These are phyloP conservation scores for Eonycteris spelaea DNA, from an alignment of 2,113 vertebrate species.

Conservation along the genomic window DNA sequence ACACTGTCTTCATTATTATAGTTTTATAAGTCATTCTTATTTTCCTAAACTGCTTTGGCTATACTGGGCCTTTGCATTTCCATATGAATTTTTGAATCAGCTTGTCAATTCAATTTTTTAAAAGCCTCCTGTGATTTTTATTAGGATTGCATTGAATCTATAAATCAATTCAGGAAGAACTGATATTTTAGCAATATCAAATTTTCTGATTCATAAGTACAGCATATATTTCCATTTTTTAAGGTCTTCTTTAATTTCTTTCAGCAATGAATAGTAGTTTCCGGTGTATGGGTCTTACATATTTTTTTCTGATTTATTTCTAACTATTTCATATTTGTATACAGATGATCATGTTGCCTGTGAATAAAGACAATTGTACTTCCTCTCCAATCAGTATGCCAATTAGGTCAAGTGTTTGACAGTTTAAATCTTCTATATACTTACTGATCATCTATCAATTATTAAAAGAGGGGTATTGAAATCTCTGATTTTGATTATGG, in stretches of 20 bases:
- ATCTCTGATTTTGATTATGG: not conserved
- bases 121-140: not conserved
- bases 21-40: not conserved
- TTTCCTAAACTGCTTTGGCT: not conserved
- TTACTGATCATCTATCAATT: not conserved
- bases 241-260: not conserved
- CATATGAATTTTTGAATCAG: not conserved
- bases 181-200: not conserved
- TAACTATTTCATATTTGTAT: not conserved
- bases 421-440: not conserved
- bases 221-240: not conserved
- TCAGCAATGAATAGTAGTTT: not conserved
- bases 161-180: not conserved
- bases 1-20: not conserved
- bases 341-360: not conserved
- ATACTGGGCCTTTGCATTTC: not conserved
- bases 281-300: not conserved
- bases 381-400: not conserved
- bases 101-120: not conserved
- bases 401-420: not conserved
- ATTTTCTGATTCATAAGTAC: not conserved
- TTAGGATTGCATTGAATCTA: not conserved
- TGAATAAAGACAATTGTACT: not conserved
- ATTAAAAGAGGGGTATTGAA: not conserved
- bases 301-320: not conserved